phyloP scores from a whole-genome alignment of 2,113 vertebrate genomes.

The Corapipo altera region DNA sequence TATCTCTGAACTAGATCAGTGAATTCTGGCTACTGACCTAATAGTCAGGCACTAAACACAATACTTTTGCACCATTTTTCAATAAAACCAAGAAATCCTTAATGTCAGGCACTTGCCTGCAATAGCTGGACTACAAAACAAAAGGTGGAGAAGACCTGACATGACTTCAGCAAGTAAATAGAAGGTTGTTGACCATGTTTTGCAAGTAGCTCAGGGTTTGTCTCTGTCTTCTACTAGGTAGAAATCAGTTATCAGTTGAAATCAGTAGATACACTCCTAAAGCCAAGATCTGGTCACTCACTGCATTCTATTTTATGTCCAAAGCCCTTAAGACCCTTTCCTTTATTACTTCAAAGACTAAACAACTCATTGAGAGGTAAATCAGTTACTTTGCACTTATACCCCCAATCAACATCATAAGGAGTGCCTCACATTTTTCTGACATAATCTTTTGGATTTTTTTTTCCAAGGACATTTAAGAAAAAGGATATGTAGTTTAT shows the following conservation, averaged over 20 bases:
- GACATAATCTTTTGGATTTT: not conserved
- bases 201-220: not conserved
- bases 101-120: not conserved
- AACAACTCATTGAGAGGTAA: not conserved
- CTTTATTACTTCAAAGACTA: not conserved
- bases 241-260: not conserved
- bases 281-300: not conserved
- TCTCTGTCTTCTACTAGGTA: not conserved
- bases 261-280: not conserved
- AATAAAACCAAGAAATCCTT: not conserved
- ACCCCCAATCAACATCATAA: not conserved
- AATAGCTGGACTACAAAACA: not conserved
- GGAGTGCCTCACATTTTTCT: not conserved
- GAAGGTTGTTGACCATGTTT: fast-evolving
- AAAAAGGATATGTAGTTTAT: not conserved
- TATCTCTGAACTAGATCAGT: not conserved
- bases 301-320: not conserved
- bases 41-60: not conserved
- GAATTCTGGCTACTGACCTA: not conserved
- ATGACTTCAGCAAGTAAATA: not conserved
- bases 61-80: not conserved
- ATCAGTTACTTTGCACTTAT: not conserved
- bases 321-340: not conserved
- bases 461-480: not conserved
- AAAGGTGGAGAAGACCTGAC: not conserved